Percentiles rank a stretch among this genome's conserved stretches.
Conservation (phyloP, 1,140 invertebrate species). For the Brachionus paranguensis region DNA sequence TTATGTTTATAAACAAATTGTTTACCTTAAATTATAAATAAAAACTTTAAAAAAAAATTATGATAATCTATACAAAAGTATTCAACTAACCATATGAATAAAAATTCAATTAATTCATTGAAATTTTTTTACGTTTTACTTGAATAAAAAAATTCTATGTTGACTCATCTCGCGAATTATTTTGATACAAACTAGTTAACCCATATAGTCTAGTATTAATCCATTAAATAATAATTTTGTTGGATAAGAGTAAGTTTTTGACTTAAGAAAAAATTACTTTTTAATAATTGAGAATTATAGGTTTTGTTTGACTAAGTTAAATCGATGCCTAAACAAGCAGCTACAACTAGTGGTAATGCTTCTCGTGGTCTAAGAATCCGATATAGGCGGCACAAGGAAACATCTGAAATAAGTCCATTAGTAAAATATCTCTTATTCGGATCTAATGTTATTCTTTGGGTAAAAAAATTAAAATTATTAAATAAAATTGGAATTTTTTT, state of each 20-base stretch:
- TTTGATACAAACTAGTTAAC: background rate
- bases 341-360: constrained; percentile 20
- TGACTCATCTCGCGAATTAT: background rate
- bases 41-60: background rate
- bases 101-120: background rate
- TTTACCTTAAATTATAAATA: background rate
- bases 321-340: constrained; percentile 22
- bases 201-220: background rate
- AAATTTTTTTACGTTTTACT: background rate
- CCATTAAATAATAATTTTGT: background rate
- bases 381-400: constrained; percentile 10
- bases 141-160: background rate
- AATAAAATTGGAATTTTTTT: background rate
- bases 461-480: background rate
- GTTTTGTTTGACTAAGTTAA: background rate
- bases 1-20: background rate
- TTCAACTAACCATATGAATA: background rate
- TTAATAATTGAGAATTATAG: background rate
- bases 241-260: background rate
- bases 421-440: constrained; percentile 38
- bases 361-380: constrained; percentile 2
- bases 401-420: constrained; percentile 32
- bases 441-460: constrained; percentile 39
- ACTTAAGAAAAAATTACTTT: background rate
- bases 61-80: background rate